phyloP scores from a whole-genome alignment of 1,140 invertebrate species.

The Panagrolaimus sp. region DNA sequence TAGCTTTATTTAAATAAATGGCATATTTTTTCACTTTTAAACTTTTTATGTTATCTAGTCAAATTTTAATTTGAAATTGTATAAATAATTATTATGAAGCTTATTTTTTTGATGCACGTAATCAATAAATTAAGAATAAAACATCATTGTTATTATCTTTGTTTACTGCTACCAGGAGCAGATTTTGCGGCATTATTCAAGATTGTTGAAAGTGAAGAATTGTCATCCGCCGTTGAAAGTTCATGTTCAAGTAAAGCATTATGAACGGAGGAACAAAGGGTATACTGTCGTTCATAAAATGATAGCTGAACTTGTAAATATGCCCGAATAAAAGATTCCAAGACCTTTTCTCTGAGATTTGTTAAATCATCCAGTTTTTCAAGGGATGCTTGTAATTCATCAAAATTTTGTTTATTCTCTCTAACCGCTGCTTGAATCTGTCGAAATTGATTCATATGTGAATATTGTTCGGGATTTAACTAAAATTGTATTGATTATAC shows the following conservation, averaged over 20 bases:
- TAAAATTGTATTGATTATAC: background rate
- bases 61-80: no score
- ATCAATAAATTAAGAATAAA: no score
- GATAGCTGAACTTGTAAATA: background rate
- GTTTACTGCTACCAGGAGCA: background rate
- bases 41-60: no score
- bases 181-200: background rate
- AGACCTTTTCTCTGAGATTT: background rate
- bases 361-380: conserved; percentile 1
- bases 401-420: conserved; percentile 6
- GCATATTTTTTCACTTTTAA: no score
- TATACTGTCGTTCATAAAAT: conserved; percentile 9
- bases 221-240: background rate
- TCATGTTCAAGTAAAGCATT: conserved; percentile 11
- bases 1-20: no score
- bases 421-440: background rate
- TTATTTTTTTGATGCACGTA: no score
- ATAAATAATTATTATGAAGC: no score
- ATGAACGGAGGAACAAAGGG: background rate
- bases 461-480: conserved; percentile 11
- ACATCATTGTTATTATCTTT: background rate
- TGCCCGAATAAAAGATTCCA: background rate
- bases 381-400: background rate
- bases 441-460: conserved; percentile 2
- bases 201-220: background rate